phyloP scores from a whole-genome alignment of 2,888 invertebrate genomes.

The Polyploca ridens region DNA sequence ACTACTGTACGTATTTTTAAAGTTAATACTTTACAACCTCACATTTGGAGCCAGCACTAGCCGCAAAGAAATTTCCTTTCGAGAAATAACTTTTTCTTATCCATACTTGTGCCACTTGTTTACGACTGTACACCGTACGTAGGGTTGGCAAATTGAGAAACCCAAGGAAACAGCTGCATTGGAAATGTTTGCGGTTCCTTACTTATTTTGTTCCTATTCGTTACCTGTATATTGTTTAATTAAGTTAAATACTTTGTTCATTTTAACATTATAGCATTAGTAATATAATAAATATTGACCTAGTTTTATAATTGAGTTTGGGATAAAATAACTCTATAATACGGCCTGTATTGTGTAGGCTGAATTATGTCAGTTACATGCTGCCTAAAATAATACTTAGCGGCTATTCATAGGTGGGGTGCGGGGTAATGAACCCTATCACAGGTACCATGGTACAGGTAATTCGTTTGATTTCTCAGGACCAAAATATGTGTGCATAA shows the following conservation, averaged over 20 bases:
- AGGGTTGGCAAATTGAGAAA: neutral
- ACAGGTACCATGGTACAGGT: too few species aligned
- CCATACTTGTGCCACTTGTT: neutral
- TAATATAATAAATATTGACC: too few species aligned
- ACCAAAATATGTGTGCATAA: too few species aligned
- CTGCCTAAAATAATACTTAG: too few species aligned
- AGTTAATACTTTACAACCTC: neutral
- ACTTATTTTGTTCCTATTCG: neutral
- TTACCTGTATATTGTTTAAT: neutral
- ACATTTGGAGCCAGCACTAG: neutral
- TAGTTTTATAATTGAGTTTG: too few species aligned
- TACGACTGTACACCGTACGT: neutral
- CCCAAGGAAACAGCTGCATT: neutral
- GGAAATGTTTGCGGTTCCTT: neutral
- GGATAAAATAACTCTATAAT: too few species aligned
- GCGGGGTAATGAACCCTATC: too few species aligned
- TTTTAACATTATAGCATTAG: too few species aligned
- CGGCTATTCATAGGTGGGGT: too few species aligned
- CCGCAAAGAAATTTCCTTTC: neutral
- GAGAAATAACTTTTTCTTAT: conserved; percentile 1
- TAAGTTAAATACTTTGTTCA: neutral
- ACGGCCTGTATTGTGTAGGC: too few species aligned
- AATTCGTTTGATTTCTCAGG: too few species aligned
- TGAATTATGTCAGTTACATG: too few species aligned
- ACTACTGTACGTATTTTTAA: neutral